phyloP scores from a whole-genome alignment of 2,888 invertebrate species.

The Buathra laborator region DNA sequence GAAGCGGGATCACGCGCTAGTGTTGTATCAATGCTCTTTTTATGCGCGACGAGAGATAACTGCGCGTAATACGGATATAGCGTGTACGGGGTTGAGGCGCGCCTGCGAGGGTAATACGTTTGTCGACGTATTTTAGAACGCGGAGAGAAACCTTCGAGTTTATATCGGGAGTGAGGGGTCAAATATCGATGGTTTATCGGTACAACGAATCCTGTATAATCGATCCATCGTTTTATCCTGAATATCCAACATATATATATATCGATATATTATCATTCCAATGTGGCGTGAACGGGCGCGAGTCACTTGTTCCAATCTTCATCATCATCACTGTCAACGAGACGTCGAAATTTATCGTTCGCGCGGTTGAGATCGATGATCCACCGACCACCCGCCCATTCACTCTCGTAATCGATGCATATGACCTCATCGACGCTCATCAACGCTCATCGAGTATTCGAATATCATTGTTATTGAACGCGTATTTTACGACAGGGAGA shows the following conservation, averaged over 20 bases:
- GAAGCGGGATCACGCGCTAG: conserved; percentile 25
- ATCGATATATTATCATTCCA: conserved; percentile 26
- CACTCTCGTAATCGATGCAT: neutral
- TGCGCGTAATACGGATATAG: neutral
- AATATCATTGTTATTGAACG: no score
- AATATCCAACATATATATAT: conserved; percentile 3
- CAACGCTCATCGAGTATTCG: no score
- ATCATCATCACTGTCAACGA: conserved; percentile 63
- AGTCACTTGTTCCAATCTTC: conserved; percentile 38
- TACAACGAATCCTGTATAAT: conserved; percentile 32
- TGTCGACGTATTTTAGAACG: conserved; percentile 18
- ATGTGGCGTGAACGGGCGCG: neutral
- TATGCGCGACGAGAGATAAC: conserved; percentile 10
- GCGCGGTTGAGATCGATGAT: conserved; percentile 50
- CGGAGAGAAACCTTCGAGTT: neutral
- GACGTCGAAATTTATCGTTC: conserved; percentile 51
- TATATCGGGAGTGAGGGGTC: conserved; percentile 1
- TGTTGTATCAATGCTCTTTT: conserved; percentile 23
- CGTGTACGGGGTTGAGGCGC: neutral
- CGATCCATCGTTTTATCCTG: conserved; percentile 21
- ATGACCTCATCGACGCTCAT: no score
- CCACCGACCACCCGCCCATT: conserved; percentile 23
- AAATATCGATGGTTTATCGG: conserved; percentile 14
- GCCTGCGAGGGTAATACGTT: neutral
- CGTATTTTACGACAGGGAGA: no score